Evolutionary conservation across 2,888 invertebrate species (phyloP).

Genomic region (Chydorus sphaericus): DNA sequence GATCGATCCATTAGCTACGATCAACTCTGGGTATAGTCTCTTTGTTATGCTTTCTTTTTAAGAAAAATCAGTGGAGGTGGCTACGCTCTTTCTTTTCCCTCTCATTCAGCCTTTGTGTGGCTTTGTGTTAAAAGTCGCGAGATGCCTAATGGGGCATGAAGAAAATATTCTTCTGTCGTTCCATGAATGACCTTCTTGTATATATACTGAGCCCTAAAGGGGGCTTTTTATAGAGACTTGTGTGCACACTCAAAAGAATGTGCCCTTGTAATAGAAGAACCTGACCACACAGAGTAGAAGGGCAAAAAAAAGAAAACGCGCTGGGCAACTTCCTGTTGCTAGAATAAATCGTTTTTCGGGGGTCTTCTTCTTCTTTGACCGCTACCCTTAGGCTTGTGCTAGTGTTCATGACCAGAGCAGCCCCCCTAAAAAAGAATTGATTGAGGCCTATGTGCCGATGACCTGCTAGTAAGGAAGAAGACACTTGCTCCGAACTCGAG

Average conservation of each 20-base stretch:
- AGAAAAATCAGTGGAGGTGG: background rate
- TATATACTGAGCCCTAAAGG: background rate
- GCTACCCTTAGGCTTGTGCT: no score
- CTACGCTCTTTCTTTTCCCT: background rate
- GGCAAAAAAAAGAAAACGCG: background rate
- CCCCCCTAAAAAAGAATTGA: no score
- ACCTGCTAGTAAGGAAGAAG: no score
- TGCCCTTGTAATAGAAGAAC: constrained; percentile 5
- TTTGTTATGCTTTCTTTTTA: constrained; percentile 16
- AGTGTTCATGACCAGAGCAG: no score
- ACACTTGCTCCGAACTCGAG: no score
- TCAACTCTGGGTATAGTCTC: constrained; percentile 57
- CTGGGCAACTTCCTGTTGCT: no score
- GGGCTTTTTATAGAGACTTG: background rate
- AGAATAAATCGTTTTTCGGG: no score
- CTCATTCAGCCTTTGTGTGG: background rate
- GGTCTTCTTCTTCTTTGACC: no score
- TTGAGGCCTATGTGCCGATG: no score
- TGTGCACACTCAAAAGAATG: background rate
- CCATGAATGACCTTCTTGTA: constrained; percentile 2
- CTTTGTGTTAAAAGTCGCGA: no score
- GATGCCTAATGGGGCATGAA: background rate
- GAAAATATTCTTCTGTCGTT: constrained; percentile 1
- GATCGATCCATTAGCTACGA: constrained; percentile 77
- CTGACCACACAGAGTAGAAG: background rate